Percentiles rank a stretch among this genome's conserved stretches.
phyloP scores from a whole-genome alignment of 1,140 invertebrate genomes.

The Zaprionus taronus region DNA sequence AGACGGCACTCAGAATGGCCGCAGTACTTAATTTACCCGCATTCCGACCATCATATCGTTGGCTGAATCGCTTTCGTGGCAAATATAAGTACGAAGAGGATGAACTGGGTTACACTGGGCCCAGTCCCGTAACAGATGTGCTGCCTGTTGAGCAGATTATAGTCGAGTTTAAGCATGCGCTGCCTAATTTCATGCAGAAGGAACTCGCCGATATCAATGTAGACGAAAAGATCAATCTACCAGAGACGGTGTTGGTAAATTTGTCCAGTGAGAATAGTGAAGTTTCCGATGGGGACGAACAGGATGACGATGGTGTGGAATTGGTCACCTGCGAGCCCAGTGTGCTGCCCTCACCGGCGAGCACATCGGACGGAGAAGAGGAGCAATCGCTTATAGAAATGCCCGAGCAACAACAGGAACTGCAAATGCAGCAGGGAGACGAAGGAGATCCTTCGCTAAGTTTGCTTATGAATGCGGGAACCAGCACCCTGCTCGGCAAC shows the following conservation, averaged over 20 bases:
- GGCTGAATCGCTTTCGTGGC: slow-evolving; percentile 76
- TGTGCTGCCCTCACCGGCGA: slow-evolving; percentile 51
- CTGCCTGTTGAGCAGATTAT: slow-evolving; percentile 77
- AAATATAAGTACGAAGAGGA: slow-evolving; percentile 80
- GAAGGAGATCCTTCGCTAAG: slow-evolving; percentile 26
- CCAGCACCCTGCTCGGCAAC: slow-evolving; percentile 60
- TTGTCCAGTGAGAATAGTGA: slow-evolving; percentile 74
- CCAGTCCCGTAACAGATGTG: slow-evolving; percentile 36
- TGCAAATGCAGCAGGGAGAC: not conserved
- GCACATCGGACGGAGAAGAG: slow-evolving; percentile 38
- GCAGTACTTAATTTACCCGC: slow-evolving; percentile 70
- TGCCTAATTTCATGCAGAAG: slow-evolving; percentile 81
- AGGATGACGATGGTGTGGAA: slow-evolving; percentile 64
- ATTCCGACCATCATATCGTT: slow-evolving; percentile 77
- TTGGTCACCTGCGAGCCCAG: slow-evolving; percentile 65
- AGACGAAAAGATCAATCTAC: slow-evolving; percentile 19
- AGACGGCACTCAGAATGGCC: slow-evolving; percentile 73
- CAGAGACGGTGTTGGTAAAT: slow-evolving; percentile 48
- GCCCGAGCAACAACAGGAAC: not conserved
- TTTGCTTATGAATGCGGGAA: slow-evolving; percentile 68
- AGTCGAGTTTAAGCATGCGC: slow-evolving; percentile 71
- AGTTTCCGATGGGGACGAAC: slow-evolving; percentile 63
- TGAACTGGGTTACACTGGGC: slow-evolving; percentile 64
- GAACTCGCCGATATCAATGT: slow-evolving; percentile 50
- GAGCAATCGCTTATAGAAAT: not conserved